Evolutionary conservation across 2,888 invertebrate genomes (phyloP).

Genomic region (Mythimna vitellina): DNA sequence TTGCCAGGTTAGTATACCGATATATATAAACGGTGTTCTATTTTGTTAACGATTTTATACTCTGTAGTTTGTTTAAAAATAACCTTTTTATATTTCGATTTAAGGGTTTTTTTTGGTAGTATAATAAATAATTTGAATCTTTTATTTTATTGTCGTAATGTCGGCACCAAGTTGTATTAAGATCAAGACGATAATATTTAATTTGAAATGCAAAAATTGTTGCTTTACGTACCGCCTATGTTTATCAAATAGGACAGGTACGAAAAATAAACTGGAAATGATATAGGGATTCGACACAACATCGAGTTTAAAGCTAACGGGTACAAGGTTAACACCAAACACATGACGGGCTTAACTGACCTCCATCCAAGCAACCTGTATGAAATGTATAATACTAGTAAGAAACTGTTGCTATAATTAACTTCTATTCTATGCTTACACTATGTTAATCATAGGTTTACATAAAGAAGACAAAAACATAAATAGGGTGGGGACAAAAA

Average conservation of each 20-base stretch:
- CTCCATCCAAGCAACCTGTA: slow-evolving; percentile 92
- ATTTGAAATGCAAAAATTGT: neutral
- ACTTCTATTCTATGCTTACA: slow-evolving; percentile 63
- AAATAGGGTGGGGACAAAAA: neutral
- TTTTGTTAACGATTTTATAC: too few species aligned
- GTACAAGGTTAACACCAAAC: slow-evolving; percentile 73
- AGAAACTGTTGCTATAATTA: slow-evolving; percentile 56
- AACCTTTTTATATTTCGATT: too few species aligned
- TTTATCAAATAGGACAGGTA: slow-evolving; percentile 31
- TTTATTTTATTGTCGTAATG: too few species aligned
- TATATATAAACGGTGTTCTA: too few species aligned
- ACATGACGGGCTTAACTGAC: slow-evolving; percentile 85
- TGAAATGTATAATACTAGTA: slow-evolving; percentile 78
- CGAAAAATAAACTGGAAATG: slow-evolving; percentile 34
- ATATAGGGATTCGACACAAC: slow-evolving; percentile 65
- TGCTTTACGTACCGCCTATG: neutral
- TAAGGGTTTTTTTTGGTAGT: too few species aligned
- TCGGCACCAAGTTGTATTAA: too few species aligned
- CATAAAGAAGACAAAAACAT: slow-evolving; percentile 10
- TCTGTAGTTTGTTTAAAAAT: too few species aligned
- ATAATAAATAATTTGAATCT: too few species aligned
- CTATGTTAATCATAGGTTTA: slow-evolving; percentile 54
- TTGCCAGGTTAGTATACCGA: too few species aligned
- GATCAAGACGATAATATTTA: neutral
- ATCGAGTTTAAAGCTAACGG: slow-evolving; percentile 66